These are phyloP conservation scores for Gallirallus australis DNA, from an alignment of 2,797 vertebrate genomes.

Conservation along the genomic window DNA sequence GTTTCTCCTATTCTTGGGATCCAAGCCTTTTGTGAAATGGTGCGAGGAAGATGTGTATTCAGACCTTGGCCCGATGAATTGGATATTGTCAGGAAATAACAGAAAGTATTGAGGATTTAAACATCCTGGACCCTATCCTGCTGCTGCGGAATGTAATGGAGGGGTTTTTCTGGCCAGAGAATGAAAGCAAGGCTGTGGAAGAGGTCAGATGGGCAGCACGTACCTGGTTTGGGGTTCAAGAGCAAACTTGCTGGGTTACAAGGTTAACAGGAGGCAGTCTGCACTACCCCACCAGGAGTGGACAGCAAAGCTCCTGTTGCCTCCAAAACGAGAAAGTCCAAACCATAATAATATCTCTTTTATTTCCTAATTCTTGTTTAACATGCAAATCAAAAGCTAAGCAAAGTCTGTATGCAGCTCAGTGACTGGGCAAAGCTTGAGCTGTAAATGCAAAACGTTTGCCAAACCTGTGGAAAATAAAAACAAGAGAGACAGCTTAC, in stretches of 20 bases:
- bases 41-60: conserved; percentile 67
- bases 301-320: conserved; percentile 1
- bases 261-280: neutral
- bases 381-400: conserved; percentile 25
- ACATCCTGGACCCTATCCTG: conserved; percentile 29
- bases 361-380: conserved; percentile 19
- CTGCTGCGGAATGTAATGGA: neutral
- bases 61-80: conserved; percentile 66
- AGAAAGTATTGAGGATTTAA: conserved; percentile 63
- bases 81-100: conserved; percentile 61
- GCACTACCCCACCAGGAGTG: neutral
- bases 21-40: conserved; percentile 69
- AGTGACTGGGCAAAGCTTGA: neutral
- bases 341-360: neutral
- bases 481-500: neutral
- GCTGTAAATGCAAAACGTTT: conserved; percentile 24
- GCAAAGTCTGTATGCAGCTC: neutral
- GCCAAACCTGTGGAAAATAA: conserved; percentile 34
- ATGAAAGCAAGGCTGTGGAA: conserved; percentile 18
- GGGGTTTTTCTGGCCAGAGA: neutral
- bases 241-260: neutral
- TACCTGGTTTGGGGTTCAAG: conserved; percentile 28
- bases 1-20: conserved; percentile 68
- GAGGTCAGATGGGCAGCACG: conserved; percentile 39
- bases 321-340: conserved; percentile 7